These are phyloP conservation scores for Akabosia matsudoensis DNA, from an alignment of 1,140 invertebrate genomes.

Conservation along the genomic window DNA sequence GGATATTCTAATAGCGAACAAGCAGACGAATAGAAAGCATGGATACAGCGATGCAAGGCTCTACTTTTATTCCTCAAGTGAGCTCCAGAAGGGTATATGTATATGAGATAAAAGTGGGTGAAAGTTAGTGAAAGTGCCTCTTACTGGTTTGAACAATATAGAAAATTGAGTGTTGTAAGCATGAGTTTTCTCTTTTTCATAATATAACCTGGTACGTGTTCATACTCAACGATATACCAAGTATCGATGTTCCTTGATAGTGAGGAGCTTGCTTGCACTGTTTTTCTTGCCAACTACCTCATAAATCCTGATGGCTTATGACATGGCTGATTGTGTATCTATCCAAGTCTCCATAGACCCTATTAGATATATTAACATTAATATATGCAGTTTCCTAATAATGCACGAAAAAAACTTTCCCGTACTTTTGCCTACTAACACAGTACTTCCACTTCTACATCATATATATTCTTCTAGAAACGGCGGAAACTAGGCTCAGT, in stretches of 20 bases:
- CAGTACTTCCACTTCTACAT: too few species aligned
- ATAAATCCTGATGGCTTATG: conserved; percentile 19
- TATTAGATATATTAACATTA: neutral
- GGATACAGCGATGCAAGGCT: neutral
- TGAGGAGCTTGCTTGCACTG: conserved; percentile 4
- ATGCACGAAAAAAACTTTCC: too few species aligned
- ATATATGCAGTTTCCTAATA: too few species aligned
- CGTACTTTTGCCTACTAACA: too few species aligned
- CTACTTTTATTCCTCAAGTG: too few species aligned
- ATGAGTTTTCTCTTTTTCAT: neutral
- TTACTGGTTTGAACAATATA: neutral
- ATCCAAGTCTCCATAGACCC: neutral
- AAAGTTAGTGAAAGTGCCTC: neutral
- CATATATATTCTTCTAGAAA: too few species aligned
- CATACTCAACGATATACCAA: too few species aligned
- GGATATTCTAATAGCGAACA: neutral
- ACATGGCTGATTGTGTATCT: conserved; percentile 13
- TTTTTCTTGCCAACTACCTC: conserved; percentile 19
- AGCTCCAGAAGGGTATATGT: too few species aligned
- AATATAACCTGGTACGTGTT: too few species aligned
- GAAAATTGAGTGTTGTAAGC: neutral
- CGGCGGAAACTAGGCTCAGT: too few species aligned
- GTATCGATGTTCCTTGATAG: too few species aligned
- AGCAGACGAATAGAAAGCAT: neutral
- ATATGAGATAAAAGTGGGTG: neutral